phyloP scores from a whole-genome alignment of 2,113 vertebrate genomes.

The Gavialis gangeticus region DNA sequence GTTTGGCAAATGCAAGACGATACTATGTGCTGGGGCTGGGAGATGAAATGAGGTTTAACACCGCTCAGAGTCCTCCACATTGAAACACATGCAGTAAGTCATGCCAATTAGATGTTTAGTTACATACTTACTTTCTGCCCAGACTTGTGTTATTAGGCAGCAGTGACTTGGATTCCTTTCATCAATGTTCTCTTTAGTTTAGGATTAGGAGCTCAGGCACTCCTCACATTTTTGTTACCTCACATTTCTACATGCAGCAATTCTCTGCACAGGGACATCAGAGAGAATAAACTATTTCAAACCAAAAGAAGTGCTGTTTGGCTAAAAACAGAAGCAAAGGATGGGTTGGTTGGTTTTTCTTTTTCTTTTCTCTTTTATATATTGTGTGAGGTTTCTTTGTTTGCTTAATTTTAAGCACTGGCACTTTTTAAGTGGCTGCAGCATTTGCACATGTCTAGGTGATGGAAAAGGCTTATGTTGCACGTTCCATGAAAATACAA shows the following conservation, averaged over 20 bases:
- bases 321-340: neutral
- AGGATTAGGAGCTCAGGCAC: neutral
- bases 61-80: neutral
- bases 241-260: neutral
- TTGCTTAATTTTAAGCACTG: neutral
- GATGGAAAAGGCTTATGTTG: neutral
- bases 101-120: neutral
- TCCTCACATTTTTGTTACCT: neutral
- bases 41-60: neutral
- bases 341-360: neutral
- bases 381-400: neutral
- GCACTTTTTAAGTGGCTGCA: neutral
- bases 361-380: neutral
- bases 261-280: neutral
- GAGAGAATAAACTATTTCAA: neutral
- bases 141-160: neutral
- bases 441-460: neutral
- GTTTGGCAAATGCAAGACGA: rapidly evolving
- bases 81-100: neutral
- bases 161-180: neutral
- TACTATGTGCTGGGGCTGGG: neutral
- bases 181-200: neutral
- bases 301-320: neutral
- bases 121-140: neutral
- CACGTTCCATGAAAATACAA: neutral